Conservation (phyloP, 2,113 vertebrate genomes). For the Columbina picui region DNA sequence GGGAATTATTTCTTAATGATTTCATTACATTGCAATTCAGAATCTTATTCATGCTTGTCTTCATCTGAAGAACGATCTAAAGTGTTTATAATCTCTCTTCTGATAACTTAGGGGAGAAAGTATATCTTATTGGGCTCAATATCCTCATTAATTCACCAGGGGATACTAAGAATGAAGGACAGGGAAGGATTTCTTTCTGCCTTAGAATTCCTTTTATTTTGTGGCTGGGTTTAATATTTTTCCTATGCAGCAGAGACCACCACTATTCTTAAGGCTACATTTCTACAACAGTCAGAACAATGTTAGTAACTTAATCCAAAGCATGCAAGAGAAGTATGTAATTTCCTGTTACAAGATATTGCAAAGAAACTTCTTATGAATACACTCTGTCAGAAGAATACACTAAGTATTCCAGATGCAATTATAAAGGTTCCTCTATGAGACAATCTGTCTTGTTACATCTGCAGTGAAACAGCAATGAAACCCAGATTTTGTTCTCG, state of each 20-base stretch:
- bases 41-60: background rate
- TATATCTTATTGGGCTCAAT: background rate
- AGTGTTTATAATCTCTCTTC: background rate
- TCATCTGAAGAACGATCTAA: background rate
- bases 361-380: background rate
- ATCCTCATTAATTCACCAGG: background rate
- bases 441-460: background rate
- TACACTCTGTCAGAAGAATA: background rate
- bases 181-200: background rate
- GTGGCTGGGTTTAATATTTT: background rate
- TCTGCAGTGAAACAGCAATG: background rate
- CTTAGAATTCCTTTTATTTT: background rate
- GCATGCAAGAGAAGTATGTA: background rate
- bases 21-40: background rate
- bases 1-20: background rate
- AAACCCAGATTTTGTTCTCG: background rate
- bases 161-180: background rate
- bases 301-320: background rate
- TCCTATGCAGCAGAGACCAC: background rate
- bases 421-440: background rate
- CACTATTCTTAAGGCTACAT: background rate
- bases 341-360: background rate
- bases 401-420: background rate
- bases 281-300: background rate
- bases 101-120: background rate